phyloP scores from a whole-genome alignment of 2,113 vertebrate genomes.

The Catharus minimus region DNA sequence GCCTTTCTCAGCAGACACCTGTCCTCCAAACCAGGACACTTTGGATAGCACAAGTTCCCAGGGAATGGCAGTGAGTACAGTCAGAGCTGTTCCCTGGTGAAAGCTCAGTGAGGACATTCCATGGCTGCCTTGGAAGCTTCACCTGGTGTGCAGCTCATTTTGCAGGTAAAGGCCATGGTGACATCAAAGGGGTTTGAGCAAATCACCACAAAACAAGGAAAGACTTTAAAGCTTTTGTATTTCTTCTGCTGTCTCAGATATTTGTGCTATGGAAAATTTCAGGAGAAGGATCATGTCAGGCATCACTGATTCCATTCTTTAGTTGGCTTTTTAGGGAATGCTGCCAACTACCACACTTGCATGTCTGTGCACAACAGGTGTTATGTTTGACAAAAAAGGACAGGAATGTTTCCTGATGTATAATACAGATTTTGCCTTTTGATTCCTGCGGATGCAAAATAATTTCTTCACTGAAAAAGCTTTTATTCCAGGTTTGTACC shows the following conservation, averaged over 20 bases:
- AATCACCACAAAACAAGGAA: background rate
- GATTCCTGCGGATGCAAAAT: background rate
- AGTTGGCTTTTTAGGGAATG: background rate
- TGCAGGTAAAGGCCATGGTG: rapidly evolving
- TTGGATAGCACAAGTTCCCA: too few relatives aligned
- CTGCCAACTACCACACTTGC: background rate
- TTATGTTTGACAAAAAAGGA: background rate
- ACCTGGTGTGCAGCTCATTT: background rate
- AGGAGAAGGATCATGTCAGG: background rate
- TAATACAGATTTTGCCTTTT: background rate
- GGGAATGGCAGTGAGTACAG: background rate
- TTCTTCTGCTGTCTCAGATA: background rate
- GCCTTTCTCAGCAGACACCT: too few relatives aligned
- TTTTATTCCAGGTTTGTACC: background rate
- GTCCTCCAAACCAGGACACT: too few relatives aligned
- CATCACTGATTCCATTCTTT: rapidly evolving
- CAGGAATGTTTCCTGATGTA: background rate
- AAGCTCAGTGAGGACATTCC: background rate
- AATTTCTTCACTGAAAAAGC: background rate
- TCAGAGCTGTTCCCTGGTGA: background rate
- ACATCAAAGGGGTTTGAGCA: background rate
- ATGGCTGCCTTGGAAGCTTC: rapidly evolving
- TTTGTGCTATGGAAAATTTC: background rate
- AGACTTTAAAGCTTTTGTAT: background rate
- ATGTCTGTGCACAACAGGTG: background rate